A percentile compares a stretch with the other conserved stretches of the same genome.
Conservation (phyloP, 2,888 invertebrate species). For the Scaptomyza flava region DNA sequence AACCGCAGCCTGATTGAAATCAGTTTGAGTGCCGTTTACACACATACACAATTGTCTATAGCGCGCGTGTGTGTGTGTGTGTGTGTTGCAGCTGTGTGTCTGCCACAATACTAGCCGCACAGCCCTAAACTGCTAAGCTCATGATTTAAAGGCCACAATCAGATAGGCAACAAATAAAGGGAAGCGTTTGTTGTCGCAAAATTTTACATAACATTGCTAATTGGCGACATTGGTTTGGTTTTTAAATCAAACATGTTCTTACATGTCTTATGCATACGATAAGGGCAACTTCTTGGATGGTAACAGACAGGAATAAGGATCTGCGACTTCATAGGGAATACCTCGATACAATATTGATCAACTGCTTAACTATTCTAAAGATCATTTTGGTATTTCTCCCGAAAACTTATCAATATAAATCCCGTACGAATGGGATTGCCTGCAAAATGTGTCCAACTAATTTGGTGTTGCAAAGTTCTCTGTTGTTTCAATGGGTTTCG, state of each 20-base stretch:
- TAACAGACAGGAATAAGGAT: no score
- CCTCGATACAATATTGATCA: no score
- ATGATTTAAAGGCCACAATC: neutral
- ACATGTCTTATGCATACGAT: no score
- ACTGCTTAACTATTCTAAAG: no score
- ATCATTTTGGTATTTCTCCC: no score
- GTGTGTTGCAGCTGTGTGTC: neutral
- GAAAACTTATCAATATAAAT: no score
- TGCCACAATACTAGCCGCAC: no score
- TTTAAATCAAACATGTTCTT: no score
- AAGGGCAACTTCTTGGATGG: no score
- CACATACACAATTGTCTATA: conserved; percentile 18
- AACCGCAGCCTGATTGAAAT: conserved; percentile 64
- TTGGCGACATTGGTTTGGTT: neutral
- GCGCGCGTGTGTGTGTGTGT: neutral
- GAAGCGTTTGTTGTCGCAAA: neutral
- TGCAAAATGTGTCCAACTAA: neutral
- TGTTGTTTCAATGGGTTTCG: neutral
- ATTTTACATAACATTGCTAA: neutral
- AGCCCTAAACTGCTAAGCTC: neutral
- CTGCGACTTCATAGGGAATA: no score
- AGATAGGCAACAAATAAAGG: neutral
- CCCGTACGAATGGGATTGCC: no score
- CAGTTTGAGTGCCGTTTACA: conserved; percentile 37
- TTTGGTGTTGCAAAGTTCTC: neutral